Evolutionary conservation across 2,113 vertebrate species (phyloP).

Genomic region (Semnornis frantzii): DNA sequence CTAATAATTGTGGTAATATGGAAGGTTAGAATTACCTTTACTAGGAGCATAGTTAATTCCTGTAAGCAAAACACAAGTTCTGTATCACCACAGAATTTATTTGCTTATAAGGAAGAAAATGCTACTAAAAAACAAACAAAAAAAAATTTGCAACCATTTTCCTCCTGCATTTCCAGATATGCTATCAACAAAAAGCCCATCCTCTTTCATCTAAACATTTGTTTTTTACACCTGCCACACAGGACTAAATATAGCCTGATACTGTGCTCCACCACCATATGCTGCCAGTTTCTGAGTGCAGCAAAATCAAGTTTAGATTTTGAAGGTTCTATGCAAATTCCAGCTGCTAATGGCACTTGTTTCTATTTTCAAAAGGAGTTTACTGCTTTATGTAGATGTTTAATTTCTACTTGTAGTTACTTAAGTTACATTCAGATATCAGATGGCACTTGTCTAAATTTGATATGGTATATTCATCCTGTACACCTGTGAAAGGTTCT

Average conservation of each 20-base stretch:
- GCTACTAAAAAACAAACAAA: background rate
- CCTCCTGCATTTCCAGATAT: background rate
- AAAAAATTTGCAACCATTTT: background rate
- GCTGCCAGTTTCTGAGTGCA: background rate
- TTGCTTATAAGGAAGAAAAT: background rate
- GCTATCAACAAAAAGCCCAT: background rate
- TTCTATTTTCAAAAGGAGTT: conserved; percentile 25
- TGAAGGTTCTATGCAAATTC: conserved; percentile 33
- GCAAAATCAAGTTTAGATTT: background rate
- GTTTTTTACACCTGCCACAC: background rate
- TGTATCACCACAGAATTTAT: background rate
- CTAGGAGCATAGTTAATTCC: background rate
- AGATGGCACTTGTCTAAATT: background rate
- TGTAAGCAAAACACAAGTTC: background rate
- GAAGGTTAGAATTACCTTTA: background rate
- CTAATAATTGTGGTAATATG: background rate
- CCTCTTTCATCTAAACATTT: background rate
- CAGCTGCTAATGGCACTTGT: conserved; percentile 1
- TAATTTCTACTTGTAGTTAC: conserved; percentile 32
- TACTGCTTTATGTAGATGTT: conserved; percentile 1
- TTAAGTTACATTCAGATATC: conserved; percentile 16
- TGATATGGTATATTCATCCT: background rate
- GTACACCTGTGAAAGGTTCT: conserved; percentile 17
- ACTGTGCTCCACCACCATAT: background rate
- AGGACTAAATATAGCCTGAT: background rate